Evolutionary conservation across 2,888 invertebrate species (phyloP), one percentile per base, ranked within the genome.

Genomic region (Lithophane semibrunnea): DNA sequence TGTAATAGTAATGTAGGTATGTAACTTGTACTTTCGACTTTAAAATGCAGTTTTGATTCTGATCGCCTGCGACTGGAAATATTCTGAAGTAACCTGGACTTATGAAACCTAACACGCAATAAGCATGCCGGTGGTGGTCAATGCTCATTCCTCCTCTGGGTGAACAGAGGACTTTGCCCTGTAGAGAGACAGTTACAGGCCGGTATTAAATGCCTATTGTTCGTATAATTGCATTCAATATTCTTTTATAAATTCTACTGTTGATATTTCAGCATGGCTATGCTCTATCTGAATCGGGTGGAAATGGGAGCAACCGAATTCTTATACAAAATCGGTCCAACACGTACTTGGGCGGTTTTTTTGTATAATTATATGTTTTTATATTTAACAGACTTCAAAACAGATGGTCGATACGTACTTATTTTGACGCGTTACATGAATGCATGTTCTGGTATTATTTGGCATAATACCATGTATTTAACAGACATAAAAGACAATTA

Each of bases 321-420:
- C 37, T 37, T 37, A 4, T 5, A 37, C 37, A 37, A 37, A 37
- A 37, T 37, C 29, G 49, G 16, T 49, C 16, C 49, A 16, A 47
- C 47, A 47, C 13, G 47, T 13, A 47, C 47, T 47, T 4, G 47
- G 47, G 13, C 13, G 12, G 47, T 12, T 47, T 65, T 44, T 21
- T 42, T 12, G 16, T 47, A 80, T 54, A 66, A 66, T 16, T 9
- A 16, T 21, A 60, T 29, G 29, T 29, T 29, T 2, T 8, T 63
- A 24, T 82, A 24, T 82, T 49, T 16, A 56, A 49, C 3, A 5
- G n/a, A 44, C 16, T 54, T 61, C 24, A n/a, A 54, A 37, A 58
- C 64, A 44, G 61, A 49, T 56, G 63, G 47, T 13, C 4, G 9
- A 24, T 61, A n/a, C 9, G 24, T 16, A 24, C n/a, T 58, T n/a